phyloP scores from a whole-genome alignment of 1,140 invertebrate genomes.

The Polypedilum pembai region DNA sequence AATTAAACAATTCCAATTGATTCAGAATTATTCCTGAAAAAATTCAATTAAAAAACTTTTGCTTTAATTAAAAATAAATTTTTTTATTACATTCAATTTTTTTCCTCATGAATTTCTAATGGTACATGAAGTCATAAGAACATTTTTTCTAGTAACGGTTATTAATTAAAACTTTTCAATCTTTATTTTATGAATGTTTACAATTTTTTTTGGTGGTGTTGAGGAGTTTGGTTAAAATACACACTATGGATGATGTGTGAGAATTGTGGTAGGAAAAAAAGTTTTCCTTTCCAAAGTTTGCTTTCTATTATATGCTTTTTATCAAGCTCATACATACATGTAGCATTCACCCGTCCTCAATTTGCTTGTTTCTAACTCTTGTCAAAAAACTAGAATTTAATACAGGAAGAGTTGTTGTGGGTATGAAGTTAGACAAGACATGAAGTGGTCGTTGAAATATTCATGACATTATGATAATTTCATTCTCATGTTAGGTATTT shows the following conservation, averaged over 20 bases:
- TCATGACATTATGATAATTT: constrained; percentile 7
- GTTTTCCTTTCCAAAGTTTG: background rate
- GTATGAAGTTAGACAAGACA: background rate
- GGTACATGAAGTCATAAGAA: constrained; percentile 13
- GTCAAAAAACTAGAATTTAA: background rate
- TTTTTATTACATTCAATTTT: background rate
- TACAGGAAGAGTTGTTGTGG: background rate
- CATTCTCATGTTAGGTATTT: no score
- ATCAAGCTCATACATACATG: background rate
- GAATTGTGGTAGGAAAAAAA: background rate
- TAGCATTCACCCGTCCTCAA: background rate
- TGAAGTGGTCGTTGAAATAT: constrained; percentile 3
- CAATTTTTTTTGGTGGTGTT: background rate
- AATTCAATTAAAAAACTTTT: background rate
- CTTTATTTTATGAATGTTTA: background rate
- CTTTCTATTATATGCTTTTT: background rate
- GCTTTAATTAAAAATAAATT: constrained; percentile 15
- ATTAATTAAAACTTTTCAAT: constrained; percentile 8
- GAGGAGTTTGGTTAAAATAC: background rate
- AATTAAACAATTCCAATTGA: background rate
- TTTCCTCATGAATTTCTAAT: background rate
- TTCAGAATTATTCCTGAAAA: background rate
- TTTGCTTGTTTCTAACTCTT: background rate
- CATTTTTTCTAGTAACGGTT: background rate
- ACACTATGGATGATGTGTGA: background rate